Evolutionary conservation across 2,113 vertebrate genomes (phyloP).

Genomic region (Onychorhynchus coronatus): DNA sequence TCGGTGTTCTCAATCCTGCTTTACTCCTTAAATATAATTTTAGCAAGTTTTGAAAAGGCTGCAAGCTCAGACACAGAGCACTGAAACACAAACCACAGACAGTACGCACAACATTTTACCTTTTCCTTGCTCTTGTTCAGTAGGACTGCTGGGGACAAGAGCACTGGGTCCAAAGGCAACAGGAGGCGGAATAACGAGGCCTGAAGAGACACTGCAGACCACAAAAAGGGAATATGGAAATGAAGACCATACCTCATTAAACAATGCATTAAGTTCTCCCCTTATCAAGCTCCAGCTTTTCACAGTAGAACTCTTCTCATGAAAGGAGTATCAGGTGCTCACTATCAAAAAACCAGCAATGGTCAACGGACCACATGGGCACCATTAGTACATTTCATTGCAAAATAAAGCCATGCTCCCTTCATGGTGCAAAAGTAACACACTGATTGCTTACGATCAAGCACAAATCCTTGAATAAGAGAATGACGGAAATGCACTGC

Average conservation of each 20-base stretch:
- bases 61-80: neutral
- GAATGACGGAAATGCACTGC: neutral
- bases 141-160: conserved; percentile 89
- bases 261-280: neutral
- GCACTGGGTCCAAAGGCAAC: conserved; percentile 75
- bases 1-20: neutral
- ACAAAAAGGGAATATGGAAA: neutral
- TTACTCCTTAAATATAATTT: neutral
- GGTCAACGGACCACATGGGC: neutral
- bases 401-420: neutral
- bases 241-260: neutral
- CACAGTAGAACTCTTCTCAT: neutral
- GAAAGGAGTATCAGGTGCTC: neutral
- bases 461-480: neutral
- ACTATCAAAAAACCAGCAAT: neutral
- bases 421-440: neutral
- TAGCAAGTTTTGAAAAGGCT: neutral
- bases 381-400: neutral
- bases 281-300: neutral
- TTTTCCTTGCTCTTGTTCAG: conserved; percentile 73
- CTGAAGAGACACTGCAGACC: conserved; percentile 79
- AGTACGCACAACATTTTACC: conserved; percentile 52
- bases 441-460: neutral
- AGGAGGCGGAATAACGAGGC: conserved; percentile 76
- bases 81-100: neutral